Evolutionary conservation across 2,113 vertebrate genomes (phyloP), one percentile per base, ranked within the genome.

Genomic region (Macrotus californicus): DNA sequence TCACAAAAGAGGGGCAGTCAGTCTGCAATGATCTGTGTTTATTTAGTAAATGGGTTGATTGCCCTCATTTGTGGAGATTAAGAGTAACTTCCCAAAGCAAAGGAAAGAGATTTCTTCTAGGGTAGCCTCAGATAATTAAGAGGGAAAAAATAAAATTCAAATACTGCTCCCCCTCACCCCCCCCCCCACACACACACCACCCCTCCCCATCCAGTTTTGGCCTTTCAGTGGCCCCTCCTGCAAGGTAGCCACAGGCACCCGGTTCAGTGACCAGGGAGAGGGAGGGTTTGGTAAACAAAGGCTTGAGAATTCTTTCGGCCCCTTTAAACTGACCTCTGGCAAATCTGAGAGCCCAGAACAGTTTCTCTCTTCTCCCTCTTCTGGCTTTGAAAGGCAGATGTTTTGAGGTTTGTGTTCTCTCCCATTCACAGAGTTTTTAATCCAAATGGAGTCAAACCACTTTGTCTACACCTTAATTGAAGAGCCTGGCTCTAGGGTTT

Each of bases 221-320:
- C 86, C 0, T 95, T 96, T 97, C 81, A 29, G 50, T 41, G 96
- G 97, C 95, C 97, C 97, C 80, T 50, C 50, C 43, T 4, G 80
- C 89, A 80, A 95, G 94, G 94, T 96, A 93, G 89, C 76, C 95
- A 80, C 73, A 75, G 81, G 59, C 73, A 48, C 36, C 12, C 1
- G 56, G 52, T 34, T 83, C 93, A 24, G 84, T 0, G 88, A 97
- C 82, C 43, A 75, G 69, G 50, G 18, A 50, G 82, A 94, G 96
- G 91, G 83, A 97, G 96, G 96, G 97, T 98, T 98, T 98, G 97
- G 98, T 98, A 98, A 98, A 98, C 98, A 98, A 96, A 97, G 97
- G 96, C 98, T 98, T 97, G 98, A 87, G 96, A 97, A 98, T 98
- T 98, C 97, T 90, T 98, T 54, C 93, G 96, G 93, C 81, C 91